Evolutionary conservation across 2,888 invertebrate genomes (phyloP), one percentile per base, ranked within the genome.

Genomic region (Sarcophaga variegata): DNA sequence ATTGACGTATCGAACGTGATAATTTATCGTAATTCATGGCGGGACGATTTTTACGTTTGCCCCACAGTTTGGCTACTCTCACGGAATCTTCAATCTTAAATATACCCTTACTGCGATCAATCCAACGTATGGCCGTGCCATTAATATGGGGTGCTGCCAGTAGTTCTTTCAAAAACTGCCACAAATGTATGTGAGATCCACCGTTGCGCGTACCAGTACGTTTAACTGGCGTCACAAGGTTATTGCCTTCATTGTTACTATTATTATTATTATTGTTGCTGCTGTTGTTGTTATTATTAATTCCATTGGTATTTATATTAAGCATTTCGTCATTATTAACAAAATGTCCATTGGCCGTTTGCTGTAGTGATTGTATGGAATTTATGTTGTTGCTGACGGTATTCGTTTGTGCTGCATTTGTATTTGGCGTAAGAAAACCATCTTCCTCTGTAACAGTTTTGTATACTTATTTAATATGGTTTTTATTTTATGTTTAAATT

Each of bases 21-120:
- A 99, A 94, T 93, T 99, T 99, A 95, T 99, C 99, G 94, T 99
- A 99, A 95, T 99, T 99, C 99, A 99, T 99, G 47, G 99, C 99
- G 0, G 99, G 99, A 12, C 99, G 95, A 94, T 99, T 99, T 94
- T 99, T 99, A 89, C 99, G 95, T 91, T 97, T 97, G 87, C 99
- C 99, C 99, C 99, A 99, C 79, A 99, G 95, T 90, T 97, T 95
- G n/a, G 99, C 99, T 77, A 99, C 99, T 89, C 97, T 96, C 47
- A 98, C 98, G 14, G 99, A 99, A 94, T 99, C 99, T 94, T 99
- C 99, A 93, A 99, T 99, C 94, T 99, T 99, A 95, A 99, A 99
- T 66, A 99, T 97, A 83, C 99, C 99, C 94, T 97, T 97, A 93
- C 95, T 95, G 92, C 98, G 96, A 93, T 99, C 99, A 90, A 99